These are phyloP conservation scores for Notoglanidium macrostoma DNA, from an alignment of 2,797 vertebrate species.

Conservation along the genomic window DNA sequence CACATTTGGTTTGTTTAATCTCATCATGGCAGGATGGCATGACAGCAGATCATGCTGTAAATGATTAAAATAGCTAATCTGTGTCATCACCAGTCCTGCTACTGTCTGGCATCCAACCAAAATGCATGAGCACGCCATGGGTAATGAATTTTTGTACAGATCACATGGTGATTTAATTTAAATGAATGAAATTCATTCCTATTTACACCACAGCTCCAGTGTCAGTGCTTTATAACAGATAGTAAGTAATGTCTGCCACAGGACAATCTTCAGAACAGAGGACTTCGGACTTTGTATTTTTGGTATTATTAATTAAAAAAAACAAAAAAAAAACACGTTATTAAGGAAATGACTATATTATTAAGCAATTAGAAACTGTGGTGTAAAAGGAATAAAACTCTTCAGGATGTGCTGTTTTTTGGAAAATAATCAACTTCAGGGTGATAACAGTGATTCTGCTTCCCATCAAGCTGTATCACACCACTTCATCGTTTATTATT, in stretches of 20 bases:
- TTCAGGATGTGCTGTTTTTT: background rate
- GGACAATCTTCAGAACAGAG: background rate
- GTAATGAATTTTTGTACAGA: background rate
- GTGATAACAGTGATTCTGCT: background rate
- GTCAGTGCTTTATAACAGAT: background rate
- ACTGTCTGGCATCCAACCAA: constrained; percentile 2
- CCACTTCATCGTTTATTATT: background rate
- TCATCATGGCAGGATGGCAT: background rate
- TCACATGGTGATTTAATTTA: constrained; percentile 1
- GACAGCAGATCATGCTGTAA: constrained; percentile 15
- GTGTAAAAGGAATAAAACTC: background rate
- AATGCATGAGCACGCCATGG: too few species aligned
- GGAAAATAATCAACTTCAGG: background rate
- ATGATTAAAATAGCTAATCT: background rate
- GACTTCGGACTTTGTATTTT: background rate
- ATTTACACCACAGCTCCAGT: background rate
- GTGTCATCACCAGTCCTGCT: background rate
- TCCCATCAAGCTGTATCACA: background rate
- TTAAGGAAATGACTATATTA: background rate
- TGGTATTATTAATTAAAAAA: background rate
- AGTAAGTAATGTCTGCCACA: background rate
- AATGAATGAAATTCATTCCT: background rate
- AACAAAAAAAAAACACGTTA: background rate
- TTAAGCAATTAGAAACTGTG: too few species aligned
- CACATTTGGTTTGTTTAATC: background rate